Conservation (phyloP, 92 coral and sea anemone species). For the Virgularia gustaviana region DNA sequence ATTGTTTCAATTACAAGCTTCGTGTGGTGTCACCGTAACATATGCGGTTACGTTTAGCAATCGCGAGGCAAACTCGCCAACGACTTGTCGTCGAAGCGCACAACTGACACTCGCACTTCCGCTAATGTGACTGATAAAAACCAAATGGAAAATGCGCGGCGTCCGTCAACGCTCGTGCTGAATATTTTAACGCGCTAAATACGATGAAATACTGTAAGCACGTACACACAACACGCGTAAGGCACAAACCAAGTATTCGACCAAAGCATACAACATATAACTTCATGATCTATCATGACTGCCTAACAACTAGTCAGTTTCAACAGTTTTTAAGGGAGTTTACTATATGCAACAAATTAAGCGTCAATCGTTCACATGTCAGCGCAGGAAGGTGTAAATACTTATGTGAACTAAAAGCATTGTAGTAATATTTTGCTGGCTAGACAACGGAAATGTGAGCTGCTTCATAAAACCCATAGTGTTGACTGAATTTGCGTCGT, state of each 20-base stretch:
- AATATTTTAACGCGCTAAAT: no score
- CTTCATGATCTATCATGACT: no score
- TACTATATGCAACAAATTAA: constrained; percentile 24
- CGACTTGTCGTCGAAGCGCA: constrained; percentile 32
- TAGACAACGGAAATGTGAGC: constrained; percentile 14
- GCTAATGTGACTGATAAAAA: neutral
- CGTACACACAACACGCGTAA: no score
- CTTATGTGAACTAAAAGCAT: constrained; percentile 29
- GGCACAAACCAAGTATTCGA: neutral
- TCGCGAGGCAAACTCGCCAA: constrained; percentile 11
- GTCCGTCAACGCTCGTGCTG: no score
- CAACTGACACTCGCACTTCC: constrained; percentile 32
- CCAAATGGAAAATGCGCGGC: neutral
- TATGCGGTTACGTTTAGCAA: no score
- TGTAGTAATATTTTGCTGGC: constrained; percentile 18
- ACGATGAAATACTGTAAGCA: no score
- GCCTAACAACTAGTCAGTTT: no score
- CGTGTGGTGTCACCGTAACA: constrained; percentile 24
- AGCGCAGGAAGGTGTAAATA: constrained; percentile 44
- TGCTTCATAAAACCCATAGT: no score
- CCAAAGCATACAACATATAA: no score
- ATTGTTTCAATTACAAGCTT: constrained; percentile 10
- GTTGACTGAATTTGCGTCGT: no score
- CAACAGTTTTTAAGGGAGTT: no score
- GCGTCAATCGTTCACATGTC: constrained; percentile 47